These are phyloP conservation scores for Sceloporus undulatus DNA, from an alignment of 2,113 vertebrate species.

Conservation along the genomic window DNA sequence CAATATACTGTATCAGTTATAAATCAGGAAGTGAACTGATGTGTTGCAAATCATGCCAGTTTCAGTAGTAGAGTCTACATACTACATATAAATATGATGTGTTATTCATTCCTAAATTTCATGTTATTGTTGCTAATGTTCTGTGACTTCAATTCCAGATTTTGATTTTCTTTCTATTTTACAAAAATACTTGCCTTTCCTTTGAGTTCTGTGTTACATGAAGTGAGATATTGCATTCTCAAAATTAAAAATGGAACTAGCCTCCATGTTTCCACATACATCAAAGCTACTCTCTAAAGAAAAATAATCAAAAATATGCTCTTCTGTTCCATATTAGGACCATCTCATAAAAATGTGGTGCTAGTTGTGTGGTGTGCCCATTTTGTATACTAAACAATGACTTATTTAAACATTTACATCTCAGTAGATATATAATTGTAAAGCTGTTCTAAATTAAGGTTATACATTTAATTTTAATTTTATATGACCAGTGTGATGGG, in stretches of 20 bases:
- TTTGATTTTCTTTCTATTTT: not conserved
- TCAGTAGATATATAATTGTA: not conserved
- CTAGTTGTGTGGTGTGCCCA: not conserved
- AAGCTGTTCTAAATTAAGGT: not conserved
- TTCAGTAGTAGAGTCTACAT: not conserved
- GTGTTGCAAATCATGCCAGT: not conserved
- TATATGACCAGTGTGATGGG: not conserved
- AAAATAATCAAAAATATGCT: not conserved
- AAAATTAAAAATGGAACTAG: not conserved
- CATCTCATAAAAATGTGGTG: not conserved
- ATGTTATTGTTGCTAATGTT: not conserved
- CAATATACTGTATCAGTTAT: not conserved
- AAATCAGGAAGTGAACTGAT: not conserved
- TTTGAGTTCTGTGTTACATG: constrained; percentile 1
- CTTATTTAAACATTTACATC: not conserved
- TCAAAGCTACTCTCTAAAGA: no score
- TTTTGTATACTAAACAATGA: not conserved
- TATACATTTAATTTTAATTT: not conserved
- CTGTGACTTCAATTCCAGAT: not conserved
- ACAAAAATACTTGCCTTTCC: not conserved
- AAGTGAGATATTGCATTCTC: not conserved
- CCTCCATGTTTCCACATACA: no score
- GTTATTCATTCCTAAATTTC: not conserved
- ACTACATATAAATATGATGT: not conserved
- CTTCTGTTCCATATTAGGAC: not conserved